Conservation (phyloP, 2,797 vertebrate species). For the Ibycter americanus region DNA sequence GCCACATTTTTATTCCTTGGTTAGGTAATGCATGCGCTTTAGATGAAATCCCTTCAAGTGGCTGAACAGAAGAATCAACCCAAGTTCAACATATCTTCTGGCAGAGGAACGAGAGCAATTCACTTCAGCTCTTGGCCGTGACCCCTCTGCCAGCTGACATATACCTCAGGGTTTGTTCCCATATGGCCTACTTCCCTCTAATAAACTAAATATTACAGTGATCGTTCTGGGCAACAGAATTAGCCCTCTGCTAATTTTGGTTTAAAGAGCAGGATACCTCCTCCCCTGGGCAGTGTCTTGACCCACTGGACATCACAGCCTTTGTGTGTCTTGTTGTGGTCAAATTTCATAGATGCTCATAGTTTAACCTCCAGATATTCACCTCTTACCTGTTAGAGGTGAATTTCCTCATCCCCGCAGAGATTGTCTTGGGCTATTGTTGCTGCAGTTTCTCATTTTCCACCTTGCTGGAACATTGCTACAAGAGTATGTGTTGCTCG, state of each 20-base stretch:
- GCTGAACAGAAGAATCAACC: not conserved
- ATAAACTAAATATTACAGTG: not conserved
- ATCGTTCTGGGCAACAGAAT: not conserved
- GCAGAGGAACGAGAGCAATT: rapidly evolving
- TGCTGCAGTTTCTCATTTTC: not conserved
- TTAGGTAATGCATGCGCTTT: not conserved
- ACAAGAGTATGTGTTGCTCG: not conserved
- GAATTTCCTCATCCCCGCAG: not conserved
- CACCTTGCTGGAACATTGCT: not conserved
- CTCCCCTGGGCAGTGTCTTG: not conserved
- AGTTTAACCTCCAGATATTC: not conserved
- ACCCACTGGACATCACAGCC: not conserved
- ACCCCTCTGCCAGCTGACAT: not conserved
- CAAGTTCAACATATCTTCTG: not conserved
- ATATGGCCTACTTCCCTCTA: not conserved
- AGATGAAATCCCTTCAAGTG: not conserved
- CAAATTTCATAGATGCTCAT: not conserved
- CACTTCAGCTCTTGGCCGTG: not conserved
- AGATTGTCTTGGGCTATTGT: not conserved
- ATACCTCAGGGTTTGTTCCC: not conserved
- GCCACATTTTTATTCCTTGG: not conserved
- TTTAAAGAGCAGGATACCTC: not conserved
- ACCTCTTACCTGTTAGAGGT: not conserved
- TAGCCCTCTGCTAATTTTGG: not conserved
- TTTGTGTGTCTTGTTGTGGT: rapidly evolving